These are phyloP conservation scores for Pasiphila rectangulata DNA, from an alignment of 2,888 invertebrate genomes.

Conservation along the genomic window DNA sequence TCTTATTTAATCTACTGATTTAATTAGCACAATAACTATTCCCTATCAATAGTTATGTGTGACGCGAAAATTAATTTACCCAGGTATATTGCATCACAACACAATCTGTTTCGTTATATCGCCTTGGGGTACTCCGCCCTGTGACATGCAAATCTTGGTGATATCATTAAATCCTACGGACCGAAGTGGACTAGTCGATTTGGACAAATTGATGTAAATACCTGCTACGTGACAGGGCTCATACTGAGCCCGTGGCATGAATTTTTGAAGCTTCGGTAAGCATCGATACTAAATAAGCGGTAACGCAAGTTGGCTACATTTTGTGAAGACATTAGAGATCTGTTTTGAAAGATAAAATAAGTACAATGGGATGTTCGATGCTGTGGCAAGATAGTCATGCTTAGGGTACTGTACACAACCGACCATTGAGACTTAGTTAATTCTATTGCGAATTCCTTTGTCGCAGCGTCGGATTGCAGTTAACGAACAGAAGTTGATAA, in stretches of 20 bases:
- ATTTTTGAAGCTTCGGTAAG: background rate
- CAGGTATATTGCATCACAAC: conserved; percentile 53
- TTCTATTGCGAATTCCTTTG: conserved; percentile 60
- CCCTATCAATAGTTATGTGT: conserved; percentile 29
- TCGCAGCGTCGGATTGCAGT: conserved; percentile 43
- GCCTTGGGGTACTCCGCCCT: conserved; percentile 59
- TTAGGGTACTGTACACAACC: conserved; percentile 30
- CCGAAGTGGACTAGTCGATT: conserved; percentile 58
- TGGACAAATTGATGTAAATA: conserved; percentile 69
- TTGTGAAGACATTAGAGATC: too few relatives aligned
- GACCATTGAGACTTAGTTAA: conserved; percentile 55
- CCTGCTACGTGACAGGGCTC: conserved; percentile 50
- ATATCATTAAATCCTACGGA: conserved; percentile 75
- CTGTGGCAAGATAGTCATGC: conserved; percentile 15
- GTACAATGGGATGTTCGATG: too few relatives aligned
- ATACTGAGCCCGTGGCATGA: conserved; percentile 24
- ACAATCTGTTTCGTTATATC: conserved; percentile 58
- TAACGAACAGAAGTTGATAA: conserved; percentile 45
- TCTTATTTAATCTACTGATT: too few relatives aligned
- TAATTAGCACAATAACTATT: background rate
- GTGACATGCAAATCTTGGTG: conserved; percentile 79
- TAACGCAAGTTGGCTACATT: too few relatives aligned
- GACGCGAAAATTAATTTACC: conserved; percentile 49
- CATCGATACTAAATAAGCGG: too few relatives aligned
- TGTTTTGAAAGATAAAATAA: too few relatives aligned